Evolutionary conservation across 2,888 invertebrate genomes (phyloP).

Genomic region (Notodonta dromedarius): DNA sequence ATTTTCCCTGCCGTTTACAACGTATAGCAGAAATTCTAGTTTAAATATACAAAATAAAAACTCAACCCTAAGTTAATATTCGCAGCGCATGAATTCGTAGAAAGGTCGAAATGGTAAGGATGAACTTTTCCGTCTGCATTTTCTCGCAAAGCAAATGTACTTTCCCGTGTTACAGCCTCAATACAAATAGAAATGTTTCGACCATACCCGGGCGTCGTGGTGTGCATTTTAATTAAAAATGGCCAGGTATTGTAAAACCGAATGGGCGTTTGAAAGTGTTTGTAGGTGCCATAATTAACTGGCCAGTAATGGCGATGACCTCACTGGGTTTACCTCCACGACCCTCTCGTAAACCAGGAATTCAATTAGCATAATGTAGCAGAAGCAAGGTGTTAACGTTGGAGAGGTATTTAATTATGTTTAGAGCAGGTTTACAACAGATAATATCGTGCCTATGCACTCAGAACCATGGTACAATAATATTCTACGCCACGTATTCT

Average conservation of each 20-base stretch:
- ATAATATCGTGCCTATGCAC: not conserved
- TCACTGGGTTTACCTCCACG: slow-evolving; percentile 51
- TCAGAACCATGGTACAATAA: not conserved
- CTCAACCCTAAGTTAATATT: not conserved
- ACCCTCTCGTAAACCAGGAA: slow-evolving; percentile 59
- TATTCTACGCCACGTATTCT: too few species aligned
- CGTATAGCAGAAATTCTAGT: too few species aligned
- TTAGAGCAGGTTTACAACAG: slow-evolving; percentile 5
- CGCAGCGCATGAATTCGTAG: not conserved
- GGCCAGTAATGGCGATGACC: slow-evolving; percentile 53
- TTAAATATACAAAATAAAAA: not conserved
- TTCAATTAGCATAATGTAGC: slow-evolving; percentile 67
- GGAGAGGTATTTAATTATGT: slow-evolving; percentile 22
- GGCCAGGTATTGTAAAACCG: slow-evolving; percentile 56
- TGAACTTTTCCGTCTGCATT: slow-evolving; percentile 7
- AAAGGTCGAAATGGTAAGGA: not conserved
- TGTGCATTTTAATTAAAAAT: slow-evolving; percentile 62
- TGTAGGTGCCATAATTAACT: slow-evolving; percentile 58
- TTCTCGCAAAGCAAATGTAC: slow-evolving; percentile 18
- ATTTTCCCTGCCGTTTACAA: not conserved
- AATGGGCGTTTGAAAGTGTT: slow-evolving; percentile 54
- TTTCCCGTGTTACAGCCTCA: slow-evolving; percentile 16
- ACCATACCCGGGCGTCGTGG: slow-evolving; percentile 14
- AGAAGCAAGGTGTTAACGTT: slow-evolving; percentile 42
- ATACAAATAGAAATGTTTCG: not conserved